A percentile compares a stretch with the other conserved stretches of the same genome.
phyloP scores from a whole-genome alignment of 2,113 vertebrate species.

The Epinephelus lanceolatus region DNA sequence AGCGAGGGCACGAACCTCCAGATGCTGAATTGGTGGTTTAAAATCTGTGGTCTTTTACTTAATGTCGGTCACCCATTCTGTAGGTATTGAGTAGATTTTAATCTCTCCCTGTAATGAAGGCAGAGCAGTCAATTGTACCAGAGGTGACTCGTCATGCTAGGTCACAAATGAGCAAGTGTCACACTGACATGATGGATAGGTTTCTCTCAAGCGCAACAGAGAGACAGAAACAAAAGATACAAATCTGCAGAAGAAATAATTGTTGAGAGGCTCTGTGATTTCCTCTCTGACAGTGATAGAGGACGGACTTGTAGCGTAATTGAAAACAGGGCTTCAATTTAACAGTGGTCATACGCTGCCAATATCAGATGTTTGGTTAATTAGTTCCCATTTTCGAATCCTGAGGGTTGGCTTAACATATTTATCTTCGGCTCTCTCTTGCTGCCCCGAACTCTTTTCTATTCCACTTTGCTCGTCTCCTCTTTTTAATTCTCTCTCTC shows the following conservation, averaged over 20 bases:
- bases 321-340: conserved; percentile 42
- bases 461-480: background rate
- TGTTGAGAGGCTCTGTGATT: conserved; percentile 68
- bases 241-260: conserved; percentile 66
- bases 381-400: conserved; percentile 38
- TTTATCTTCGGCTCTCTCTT: conserved; percentile 29
- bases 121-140: conserved; percentile 29
- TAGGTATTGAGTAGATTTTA: conserved; percentile 11
- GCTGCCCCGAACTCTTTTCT: conserved; percentile 2
- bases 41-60: background rate
- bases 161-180: conserved; percentile 57
- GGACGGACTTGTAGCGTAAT: conserved; percentile 12
- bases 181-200: conserved; percentile 60
- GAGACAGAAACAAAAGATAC: conserved; percentile 44
- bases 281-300: conserved; percentile 53
- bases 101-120: conserved; percentile 14
- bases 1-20: background rate
- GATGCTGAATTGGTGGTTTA: background rate
- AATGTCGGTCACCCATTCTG: background rate
- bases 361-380: conserved; percentile 46
- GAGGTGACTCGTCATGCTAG: conserved; percentile 56
- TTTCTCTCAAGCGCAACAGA: conserved; percentile 42
- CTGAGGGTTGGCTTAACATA: conserved; percentile 10
- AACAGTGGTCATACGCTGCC: conserved; percentile 36
- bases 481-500: conserved; percentile 23